A percentile compares a stretch with the other conserved stretches of the same genome.
Conservation (phyloP, 2,113 vertebrate genomes). For the Boleophthalmus pectinirostris region DNA sequence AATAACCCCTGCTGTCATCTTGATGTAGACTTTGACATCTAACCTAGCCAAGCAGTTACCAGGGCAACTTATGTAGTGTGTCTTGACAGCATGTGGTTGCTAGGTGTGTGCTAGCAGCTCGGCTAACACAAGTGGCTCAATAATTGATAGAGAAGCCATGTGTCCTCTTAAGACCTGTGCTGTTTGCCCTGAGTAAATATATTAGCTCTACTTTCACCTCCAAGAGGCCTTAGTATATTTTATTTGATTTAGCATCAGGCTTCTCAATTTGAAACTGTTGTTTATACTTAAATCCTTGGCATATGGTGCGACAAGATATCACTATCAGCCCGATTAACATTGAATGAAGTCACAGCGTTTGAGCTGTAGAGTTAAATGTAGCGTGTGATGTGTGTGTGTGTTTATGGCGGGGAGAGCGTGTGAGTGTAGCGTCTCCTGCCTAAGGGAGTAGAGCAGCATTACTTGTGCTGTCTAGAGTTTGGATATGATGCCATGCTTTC, state of each 20-base stretch:
- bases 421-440: conserved; percentile 23
- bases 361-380: conserved; percentile 44
- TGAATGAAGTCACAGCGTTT: conserved; percentile 43
- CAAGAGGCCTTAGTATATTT: background rate
- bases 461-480: conserved; percentile 31
- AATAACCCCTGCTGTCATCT: conserved; percentile 7
- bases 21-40: conserved; percentile 17
- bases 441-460: conserved; percentile 38
- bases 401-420: background rate
- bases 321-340: conserved; percentile 38
- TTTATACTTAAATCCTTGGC: conserved; percentile 1
- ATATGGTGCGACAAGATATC: conserved; percentile 32
- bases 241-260: background rate
- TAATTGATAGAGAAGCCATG: conserved; percentile 61
- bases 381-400: conserved; percentile 25
- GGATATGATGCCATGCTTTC: conserved; percentile 22
- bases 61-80: conserved; percentile 60
- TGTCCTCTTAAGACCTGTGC: conserved; percentile 19
- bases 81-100: conserved; percentile 69
- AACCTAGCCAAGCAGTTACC: conserved; percentile 58
- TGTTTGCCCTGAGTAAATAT: background rate
- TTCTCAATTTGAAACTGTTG: background rate
- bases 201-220: background rate
- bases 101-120: conserved; percentile 63
- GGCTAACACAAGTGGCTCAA: conserved; percentile 63